Conservation (phyloP, 2,888 invertebrate genomes). For the Ferrisia virgata region DNA sequence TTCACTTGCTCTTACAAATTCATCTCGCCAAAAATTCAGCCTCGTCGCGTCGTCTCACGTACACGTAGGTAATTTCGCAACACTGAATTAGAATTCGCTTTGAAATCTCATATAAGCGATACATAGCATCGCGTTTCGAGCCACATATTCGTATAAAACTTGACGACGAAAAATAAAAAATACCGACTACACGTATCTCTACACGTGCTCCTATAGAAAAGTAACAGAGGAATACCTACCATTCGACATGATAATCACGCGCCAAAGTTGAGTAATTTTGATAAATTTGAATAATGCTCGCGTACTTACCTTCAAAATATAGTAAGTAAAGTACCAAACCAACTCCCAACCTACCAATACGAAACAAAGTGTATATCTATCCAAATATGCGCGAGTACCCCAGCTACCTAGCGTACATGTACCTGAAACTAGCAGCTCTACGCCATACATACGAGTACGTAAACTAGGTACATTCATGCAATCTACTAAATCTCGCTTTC, state of each 20-base stretch:
- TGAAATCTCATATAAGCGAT: not conserved
- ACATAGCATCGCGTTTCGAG: not conserved
- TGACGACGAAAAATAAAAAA: not conserved
- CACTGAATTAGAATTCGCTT: not conserved
- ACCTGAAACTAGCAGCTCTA: no score
- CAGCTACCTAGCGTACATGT: not conserved
- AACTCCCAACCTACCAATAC: no score
- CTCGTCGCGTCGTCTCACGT: not conserved
- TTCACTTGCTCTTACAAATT: no score
- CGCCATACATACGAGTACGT: no score
- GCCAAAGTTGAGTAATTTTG: slow-evolving; percentile 1
- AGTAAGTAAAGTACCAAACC: no score
- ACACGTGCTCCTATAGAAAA: not conserved
- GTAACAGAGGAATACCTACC: not conserved
- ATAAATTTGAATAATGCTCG: slow-evolving; percentile 15
- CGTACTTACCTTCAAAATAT: not conserved
- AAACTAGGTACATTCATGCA: no score
- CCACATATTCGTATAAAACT: not conserved
- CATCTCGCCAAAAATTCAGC: not conserved
- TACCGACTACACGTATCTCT: not conserved
- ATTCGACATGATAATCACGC: not conserved
- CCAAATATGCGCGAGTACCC: not conserved
- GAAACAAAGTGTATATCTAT: not conserved
- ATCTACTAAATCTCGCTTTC: not conserved
- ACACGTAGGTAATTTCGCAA: not conserved